Conservation (phyloP, 2,113 vertebrate genomes). For the Nycticryphes semicollaris region DNA sequence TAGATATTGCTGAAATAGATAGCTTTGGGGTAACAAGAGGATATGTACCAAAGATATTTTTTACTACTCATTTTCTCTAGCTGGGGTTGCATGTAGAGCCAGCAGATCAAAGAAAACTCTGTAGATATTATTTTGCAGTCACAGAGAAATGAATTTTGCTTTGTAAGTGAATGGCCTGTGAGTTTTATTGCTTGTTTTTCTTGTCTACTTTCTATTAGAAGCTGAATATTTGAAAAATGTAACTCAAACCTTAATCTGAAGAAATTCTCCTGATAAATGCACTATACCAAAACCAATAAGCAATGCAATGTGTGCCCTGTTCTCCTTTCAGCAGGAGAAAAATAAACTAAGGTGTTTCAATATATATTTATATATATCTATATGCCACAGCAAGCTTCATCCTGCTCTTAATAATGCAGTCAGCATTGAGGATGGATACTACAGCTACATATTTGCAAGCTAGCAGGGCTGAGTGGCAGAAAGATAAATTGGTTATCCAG, state of each 20-base stretch:
- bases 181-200: background rate
- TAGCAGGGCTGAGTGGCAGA: background rate
- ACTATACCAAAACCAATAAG: background rate
- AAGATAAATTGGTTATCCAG: constrained; percentile 5
- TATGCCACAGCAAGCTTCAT: background rate
- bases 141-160: background rate
- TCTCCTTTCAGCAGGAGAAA: background rate
- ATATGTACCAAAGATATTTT: background rate
- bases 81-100: background rate
- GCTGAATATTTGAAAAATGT: background rate
- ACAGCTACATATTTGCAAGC: background rate
- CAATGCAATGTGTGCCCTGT: background rate
- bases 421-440: background rate
- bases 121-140: background rate
- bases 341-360: background rate
- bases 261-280: background rate
- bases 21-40: background rate
- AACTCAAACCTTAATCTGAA: background rate
- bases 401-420: background rate
- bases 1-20: background rate
- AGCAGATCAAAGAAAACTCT: background rate
- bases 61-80: background rate
- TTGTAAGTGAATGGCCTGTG: background rate
- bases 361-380: background rate
- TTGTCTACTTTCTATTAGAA: background rate